These are phyloP conservation scores for Drosophila sucinea DNA, from an alignment of 1,140 invertebrate species.

Conservation along the genomic window DNA sequence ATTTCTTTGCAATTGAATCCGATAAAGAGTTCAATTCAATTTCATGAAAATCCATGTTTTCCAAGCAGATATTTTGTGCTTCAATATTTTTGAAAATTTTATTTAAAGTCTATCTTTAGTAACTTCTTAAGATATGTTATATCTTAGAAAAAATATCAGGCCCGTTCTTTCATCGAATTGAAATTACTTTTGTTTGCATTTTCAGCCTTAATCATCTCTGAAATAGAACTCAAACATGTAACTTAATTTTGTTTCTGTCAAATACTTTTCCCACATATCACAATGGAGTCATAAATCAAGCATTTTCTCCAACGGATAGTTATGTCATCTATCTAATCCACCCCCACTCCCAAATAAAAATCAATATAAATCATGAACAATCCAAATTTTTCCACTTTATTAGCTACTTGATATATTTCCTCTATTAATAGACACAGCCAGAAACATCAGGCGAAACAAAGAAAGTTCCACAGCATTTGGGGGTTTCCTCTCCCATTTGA, in stretches of 20 bases:
- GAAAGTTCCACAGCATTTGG: constrained; percentile 54
- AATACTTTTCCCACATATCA: constrained; percentile 3
- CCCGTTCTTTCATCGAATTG: too few relatives aligned
- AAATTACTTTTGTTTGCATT: too few relatives aligned
- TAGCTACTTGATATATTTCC: neutral
- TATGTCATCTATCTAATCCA: neutral
- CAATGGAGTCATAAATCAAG: neutral
- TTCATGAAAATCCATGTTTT: too few relatives aligned
- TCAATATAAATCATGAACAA: neutral
- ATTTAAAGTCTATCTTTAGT: too few relatives aligned
- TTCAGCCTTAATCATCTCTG: too few relatives aligned
- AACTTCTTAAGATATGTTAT: too few relatives aligned
- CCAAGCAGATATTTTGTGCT: too few relatives aligned
- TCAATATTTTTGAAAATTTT: too few relatives aligned
- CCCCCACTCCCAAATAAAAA: neutral
- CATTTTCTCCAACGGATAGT: neutral
- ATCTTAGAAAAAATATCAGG: too few relatives aligned
- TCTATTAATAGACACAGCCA: neutral
- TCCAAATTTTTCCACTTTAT: neutral
- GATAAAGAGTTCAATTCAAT: too few relatives aligned
- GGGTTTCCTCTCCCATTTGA: constrained; percentile 16
- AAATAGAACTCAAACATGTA: neutral
- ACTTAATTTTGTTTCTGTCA: neutral
- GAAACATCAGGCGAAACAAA: constrained; percentile 30
- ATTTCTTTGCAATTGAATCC: too few relatives aligned